Evolutionary conservation across 2,113 vertebrate genomes (phyloP), one percentile per base, ranked within the genome.

Genomic region (Polyodon spathula): DNA sequence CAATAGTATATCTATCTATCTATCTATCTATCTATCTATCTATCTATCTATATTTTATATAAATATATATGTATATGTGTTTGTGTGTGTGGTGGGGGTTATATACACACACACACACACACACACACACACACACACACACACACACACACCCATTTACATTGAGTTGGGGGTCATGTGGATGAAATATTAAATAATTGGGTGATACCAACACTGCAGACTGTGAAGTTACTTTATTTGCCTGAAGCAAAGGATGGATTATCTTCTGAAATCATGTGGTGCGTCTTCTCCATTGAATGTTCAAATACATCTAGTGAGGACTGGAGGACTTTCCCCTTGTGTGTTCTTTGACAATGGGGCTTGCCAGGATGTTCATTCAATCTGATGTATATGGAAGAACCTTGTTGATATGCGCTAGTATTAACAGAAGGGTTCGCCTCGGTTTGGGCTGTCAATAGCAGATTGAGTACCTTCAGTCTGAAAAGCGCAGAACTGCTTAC

Each of bases 401-500:
- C 84, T 83, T 85, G 80, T 82, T 79, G 71, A 83, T 81, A 74
- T 78, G 40, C 15, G 11, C 7, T 80, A 78, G 85, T 78, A 81
- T 78, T 73, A 76, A 80, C 81, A 73, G 74, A 78, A 81, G 82
- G 82, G 83, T 86, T 81, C 72, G 74, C 79, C 75, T 84, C 76
- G 78, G 73, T 83, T 82, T 70, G 81, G 81, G 80, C 80, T 62
- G 78, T 64, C 78, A 71, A 80, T 77, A 78, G 78, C 78, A 78
- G 79, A n/a, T n/a, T n/a, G 78, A 84, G 72, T 39, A 72, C 75
- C 61, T 79, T 83, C 38, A 43, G 11, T 81, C 81, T 83, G 77
- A 78, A 86, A 84, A 88, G 88, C 84, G 85, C 85, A 76, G 77
- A 89, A 89, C 84, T 98, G 96, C 96, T 98, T 97, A 92, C 95